phyloP scores from a whole-genome alignment of 92 coral and sea anemone genomes.

The Micromussa lordhowensis region DNA sequence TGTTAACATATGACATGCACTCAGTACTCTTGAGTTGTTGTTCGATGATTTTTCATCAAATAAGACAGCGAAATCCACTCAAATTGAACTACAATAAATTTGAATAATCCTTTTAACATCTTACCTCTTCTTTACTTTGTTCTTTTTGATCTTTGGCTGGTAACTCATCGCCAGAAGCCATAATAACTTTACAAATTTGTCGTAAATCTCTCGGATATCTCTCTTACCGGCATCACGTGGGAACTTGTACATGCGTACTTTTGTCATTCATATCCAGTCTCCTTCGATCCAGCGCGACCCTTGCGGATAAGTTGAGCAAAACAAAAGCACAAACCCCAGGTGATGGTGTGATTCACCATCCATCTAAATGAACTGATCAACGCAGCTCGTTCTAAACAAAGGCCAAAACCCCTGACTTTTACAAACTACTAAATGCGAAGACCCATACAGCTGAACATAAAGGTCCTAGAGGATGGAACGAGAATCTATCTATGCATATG shows the following conservation, averaged over 20 bases:
- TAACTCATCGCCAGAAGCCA: conserved; percentile 99
- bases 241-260: conserved; percentile 84
- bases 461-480: too few species aligned
- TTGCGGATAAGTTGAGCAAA: background rate
- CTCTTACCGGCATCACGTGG: conserved; percentile 96
- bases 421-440: too few species aligned
- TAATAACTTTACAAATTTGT: conserved; percentile 62
- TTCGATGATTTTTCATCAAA: background rate
- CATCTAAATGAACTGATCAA: too few species aligned
- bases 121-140: conserved; percentile 84
- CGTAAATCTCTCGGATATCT: conserved; percentile 46
- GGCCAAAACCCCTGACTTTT: too few species aligned
- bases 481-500: too few species aligned
- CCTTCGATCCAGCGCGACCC: background rate
- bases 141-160: conserved; percentile 91
- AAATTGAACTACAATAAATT: conserved; percentile 13
- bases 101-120: conserved; percentile 12
- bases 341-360: too few species aligned
- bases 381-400: too few species aligned
- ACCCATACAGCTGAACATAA: too few species aligned
- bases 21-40: background rate
- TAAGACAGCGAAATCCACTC: background rate
- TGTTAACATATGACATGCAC: conserved; percentile 14
- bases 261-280: conserved; percentile 16
- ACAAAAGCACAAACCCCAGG: too few species aligned